Base-by-base conservation (phyloP, 2,888 invertebrate genomes). In the Hetaerina titia region DNA sequence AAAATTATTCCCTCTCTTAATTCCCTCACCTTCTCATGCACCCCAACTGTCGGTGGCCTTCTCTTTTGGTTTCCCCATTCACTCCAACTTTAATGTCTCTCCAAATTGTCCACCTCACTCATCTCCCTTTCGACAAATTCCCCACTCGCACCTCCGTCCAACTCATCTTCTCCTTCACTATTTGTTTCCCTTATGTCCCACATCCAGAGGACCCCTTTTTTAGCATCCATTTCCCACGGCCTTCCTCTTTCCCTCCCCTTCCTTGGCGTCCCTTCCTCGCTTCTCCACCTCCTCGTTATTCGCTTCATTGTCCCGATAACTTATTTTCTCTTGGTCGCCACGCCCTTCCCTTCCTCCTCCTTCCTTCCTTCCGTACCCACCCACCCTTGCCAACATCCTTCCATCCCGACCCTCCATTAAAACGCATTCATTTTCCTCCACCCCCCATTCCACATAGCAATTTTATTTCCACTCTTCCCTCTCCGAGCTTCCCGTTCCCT, bases 291-390 rank as follows among this genome's bases (percentile, higher is more conserved):
- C 45, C 92, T 92, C 92, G 92, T 92, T 92, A 92, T 60, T 57
- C 92, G 74, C 92, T 69, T 92, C 92, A 92, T 92, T 92, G 92
- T 92, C 69, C 92, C 92, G 92, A 92, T 92, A 92, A 92, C 56
- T 92, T 92, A 92, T 92, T 92, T 92, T 69, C 92, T 92, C 92
- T 45, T 17, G 90, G 64, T 69, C 69, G 56, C 92, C 69, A 89
- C 89, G 89, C 89, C 89, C 90, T 90, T 63, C 60, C 90, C 57
- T 57, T 89, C 57, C 89, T 58, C 58, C 31, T 60, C 63, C 63
- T 63, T 63, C n/a, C 58, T 63, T 63, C 31, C 63, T 90, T 60
- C 58, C 60, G 64, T 64, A 22, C 63, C 22, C 90, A 45, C 90
- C 90, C 64, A 22, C 90, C 22, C 90, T 31, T 9, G 89, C 90